Conservation (phyloP, 2,113 vertebrate species). For the Ibidorhyncha struthersii region DNA sequence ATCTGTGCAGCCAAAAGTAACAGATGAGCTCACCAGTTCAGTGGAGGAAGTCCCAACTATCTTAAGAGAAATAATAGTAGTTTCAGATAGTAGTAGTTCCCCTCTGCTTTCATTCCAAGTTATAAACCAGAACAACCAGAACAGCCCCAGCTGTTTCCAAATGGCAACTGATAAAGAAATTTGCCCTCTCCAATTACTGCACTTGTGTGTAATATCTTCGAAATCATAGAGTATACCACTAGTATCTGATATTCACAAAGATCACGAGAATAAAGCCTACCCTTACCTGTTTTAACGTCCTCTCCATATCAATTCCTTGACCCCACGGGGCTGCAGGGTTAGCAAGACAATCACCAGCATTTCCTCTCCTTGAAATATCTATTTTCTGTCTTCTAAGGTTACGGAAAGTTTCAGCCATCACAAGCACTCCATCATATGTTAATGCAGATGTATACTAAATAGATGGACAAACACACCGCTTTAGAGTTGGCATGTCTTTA, state of each 20-base stretch:
- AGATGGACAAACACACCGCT: not conserved
- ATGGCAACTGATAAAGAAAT: not conserved
- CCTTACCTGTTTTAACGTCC: slow-evolving; percentile 95
- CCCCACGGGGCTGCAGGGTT: slow-evolving; percentile 98
- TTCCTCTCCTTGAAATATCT: slow-evolving; percentile 96
- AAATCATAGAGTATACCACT: not conserved
- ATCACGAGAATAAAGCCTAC: not conserved
- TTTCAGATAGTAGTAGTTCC: not conserved
- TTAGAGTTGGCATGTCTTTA: not conserved
- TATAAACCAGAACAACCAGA: not conserved
- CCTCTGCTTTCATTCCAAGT: not conserved
- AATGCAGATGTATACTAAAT: slow-evolving; percentile 94
- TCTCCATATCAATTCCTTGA: slow-evolving; percentile 98
- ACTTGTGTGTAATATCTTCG: not conserved
- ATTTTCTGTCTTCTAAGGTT: slow-evolving; percentile 96
- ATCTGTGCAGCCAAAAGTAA: not conserved
- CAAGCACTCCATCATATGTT: slow-evolving; percentile 95
- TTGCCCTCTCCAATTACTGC: not conserved
- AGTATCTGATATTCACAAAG: not conserved
- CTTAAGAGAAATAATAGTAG: not conserved
- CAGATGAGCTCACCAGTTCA: not conserved
- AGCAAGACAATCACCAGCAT: slow-evolving; percentile 97
- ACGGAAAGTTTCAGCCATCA: slow-evolving; percentile 98
- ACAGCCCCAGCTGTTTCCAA: not conserved
- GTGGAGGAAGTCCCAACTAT: not conserved